Conservation (phyloP, 2,797 vertebrate genomes). For the Sciurus vulgaris region DNA sequence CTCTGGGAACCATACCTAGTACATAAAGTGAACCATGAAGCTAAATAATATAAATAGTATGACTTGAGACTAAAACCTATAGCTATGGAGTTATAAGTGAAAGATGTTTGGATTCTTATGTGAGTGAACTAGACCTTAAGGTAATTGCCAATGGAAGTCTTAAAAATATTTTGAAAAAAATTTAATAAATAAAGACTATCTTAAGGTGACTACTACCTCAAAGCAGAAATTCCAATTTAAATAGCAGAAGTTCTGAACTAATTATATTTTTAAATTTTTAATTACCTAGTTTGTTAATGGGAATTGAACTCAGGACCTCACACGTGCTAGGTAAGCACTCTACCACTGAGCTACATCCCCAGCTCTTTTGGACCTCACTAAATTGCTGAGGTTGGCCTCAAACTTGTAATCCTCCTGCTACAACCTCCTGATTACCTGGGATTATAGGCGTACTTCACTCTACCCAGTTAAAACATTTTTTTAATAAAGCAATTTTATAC, state of each 20-base stretch:
- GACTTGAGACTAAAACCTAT: constrained; percentile 3
- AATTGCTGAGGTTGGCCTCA: too few species aligned
- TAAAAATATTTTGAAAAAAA: neutral
- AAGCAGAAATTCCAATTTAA: neutral
- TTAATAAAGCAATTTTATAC: too few species aligned
- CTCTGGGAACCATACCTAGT: neutral
- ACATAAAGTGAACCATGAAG: neutral
- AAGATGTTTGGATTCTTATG: neutral
- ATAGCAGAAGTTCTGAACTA: neutral
- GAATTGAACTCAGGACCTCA: too few species aligned
- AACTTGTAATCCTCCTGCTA: too few species aligned
- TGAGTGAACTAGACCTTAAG: neutral
- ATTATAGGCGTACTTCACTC: too few species aligned
- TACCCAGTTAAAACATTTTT: too few species aligned
- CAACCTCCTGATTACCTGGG: too few species aligned
- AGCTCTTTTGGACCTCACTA: too few species aligned
- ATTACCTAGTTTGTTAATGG: too few species aligned
- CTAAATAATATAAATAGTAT: neutral
- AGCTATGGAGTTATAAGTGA: neutral
- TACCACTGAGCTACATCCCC: too few species aligned
- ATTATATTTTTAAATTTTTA: neutral
- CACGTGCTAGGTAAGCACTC: too few species aligned
- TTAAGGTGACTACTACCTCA: neutral
- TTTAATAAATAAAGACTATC: neutral
- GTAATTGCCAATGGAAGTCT: constrained; percentile 18